These are phyloP conservation scores for Cheilosia scutellata DNA, from an alignment of 2,888 invertebrate species.

Conservation along the genomic window DNA sequence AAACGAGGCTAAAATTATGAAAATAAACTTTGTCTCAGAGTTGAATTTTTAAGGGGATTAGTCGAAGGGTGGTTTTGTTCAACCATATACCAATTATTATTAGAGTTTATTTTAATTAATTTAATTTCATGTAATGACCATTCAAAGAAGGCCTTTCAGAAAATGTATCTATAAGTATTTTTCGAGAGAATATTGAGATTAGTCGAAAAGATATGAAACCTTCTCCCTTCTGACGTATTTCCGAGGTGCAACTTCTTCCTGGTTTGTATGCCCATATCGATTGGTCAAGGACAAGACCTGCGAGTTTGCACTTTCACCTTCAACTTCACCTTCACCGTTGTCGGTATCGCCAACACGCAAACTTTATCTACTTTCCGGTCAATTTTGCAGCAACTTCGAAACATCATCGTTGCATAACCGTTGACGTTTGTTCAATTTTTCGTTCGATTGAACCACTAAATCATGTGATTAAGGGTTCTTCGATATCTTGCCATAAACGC, in stretches of 20 bases:
- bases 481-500: background rate
- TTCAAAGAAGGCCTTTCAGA: too few relatives aligned
- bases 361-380: constrained; percentile 21
- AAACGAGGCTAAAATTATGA: background rate
- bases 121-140: too few relatives aligned
- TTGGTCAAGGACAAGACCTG: constrained; percentile 2
- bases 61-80: background rate
- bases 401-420: constrained; percentile 18
- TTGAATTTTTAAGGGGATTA: background rate
- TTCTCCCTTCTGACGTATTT: background rate
- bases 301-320: background rate
- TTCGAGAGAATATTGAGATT: background rate
- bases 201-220: background rate
- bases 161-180: too few relatives aligned
- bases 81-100: too few relatives aligned
- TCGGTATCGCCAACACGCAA: background rate
- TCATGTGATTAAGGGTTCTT: background rate
- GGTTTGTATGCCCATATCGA: background rate
- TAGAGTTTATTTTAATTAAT: too few relatives aligned
- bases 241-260: background rate
- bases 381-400: background rate
- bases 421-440: constrained; percentile 12
- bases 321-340: background rate
- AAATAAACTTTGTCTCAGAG: background rate
- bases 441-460: background rate